Evolutionary conservation across 2,113 vertebrate genomes (phyloP).

Genomic region (Oriolus oriolus): DNA sequence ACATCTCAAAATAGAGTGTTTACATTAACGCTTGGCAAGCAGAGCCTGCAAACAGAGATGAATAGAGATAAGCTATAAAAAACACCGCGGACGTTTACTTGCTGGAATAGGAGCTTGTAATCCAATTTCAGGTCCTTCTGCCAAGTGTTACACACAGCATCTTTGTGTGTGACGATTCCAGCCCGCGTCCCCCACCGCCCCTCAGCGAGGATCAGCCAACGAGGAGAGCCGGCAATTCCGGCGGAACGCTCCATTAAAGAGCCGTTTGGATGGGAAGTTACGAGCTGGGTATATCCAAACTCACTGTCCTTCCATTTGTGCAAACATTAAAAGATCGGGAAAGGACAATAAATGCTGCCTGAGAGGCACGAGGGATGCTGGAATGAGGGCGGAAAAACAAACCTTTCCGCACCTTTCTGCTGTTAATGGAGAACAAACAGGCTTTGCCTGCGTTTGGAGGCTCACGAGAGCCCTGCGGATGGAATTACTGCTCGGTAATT

Average conservation of each 20-base stretch:
- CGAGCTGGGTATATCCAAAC: neutral
- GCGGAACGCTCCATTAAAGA: neutral
- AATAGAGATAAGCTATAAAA: slow-evolving; percentile 77
- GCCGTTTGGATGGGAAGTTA: neutral
- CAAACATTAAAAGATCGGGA: neutral
- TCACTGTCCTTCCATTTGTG: neutral
- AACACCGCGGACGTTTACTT: slow-evolving; percentile 64
- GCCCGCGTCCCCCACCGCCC: neutral
- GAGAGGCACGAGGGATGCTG: neutral
- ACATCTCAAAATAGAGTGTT: slow-evolving; percentile 74
- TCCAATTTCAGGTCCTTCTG: slow-evolving; percentile 51
- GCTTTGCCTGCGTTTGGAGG: neutral
- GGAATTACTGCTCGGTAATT: neutral
- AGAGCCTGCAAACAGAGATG: slow-evolving; percentile 75
- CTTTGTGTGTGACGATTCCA: neutral
- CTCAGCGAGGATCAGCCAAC: neutral
- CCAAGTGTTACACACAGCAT: slow-evolving; percentile 63
- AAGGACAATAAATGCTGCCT: neutral
- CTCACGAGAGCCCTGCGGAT: neutral
- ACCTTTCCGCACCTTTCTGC: neutral
- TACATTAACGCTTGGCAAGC: slow-evolving; percentile 76
- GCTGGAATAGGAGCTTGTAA: slow-evolving; percentile 57
- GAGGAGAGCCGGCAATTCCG: neutral
- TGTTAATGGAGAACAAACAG: neutral
- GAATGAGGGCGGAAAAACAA: neutral